Conservation (phyloP, 2,113 vertebrate species). For the Tachysurus vachellii region DNA sequence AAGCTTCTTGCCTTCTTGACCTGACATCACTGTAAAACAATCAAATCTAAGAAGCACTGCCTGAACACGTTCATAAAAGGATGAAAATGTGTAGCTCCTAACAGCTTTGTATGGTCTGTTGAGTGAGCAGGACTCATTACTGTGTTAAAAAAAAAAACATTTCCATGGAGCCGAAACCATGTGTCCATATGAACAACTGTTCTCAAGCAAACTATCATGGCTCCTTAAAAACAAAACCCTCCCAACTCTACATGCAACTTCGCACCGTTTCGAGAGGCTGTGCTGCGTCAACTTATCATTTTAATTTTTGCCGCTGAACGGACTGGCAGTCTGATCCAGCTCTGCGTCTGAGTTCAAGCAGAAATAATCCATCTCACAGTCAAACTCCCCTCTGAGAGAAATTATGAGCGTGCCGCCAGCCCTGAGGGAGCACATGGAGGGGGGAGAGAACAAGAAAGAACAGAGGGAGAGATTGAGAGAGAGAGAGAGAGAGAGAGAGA, state of each 20-base stretch:
- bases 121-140: conserved; percentile 3
- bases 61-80: neutral
- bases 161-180: neutral
- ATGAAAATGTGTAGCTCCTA: neutral
- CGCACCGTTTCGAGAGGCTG: conserved; percentile 26
- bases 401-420: conserved; percentile 59
- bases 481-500: conserved; percentile 6
- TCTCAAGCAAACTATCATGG: neutral
- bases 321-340: conserved; percentile 65
- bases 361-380: conserved; percentile 74
- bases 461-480: conserved; percentile 2
- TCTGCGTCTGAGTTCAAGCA: conserved; percentile 67
- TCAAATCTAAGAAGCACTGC: neutral
- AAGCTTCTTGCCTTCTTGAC: too few species aligned
- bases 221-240: neutral
- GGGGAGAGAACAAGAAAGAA: conserved; percentile 16
- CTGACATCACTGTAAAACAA: neutral
- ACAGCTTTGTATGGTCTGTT: neutral
- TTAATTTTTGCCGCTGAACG: conserved; percentile 47
- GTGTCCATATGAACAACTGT: conserved; percentile 9
- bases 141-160: neutral
- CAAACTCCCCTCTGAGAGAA: conserved; percentile 67
- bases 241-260: conserved; percentile 4
- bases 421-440: conserved; percentile 46
- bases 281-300: conserved; percentile 47